Base-by-base conservation (phyloP, 2,888 invertebrate species). In the Himalopsyche kuldschensis region DNA sequence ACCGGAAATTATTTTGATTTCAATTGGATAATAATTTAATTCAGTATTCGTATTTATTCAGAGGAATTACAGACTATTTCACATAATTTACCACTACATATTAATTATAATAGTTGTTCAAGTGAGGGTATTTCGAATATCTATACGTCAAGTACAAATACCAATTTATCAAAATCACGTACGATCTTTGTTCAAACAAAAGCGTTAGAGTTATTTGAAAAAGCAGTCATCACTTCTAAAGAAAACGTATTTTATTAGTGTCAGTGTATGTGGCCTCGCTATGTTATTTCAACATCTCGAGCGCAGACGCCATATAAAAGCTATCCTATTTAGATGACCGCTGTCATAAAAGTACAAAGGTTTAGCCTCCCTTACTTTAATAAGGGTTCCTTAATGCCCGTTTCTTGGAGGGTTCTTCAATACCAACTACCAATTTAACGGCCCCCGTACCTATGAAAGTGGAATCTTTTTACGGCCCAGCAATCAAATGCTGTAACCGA, bases 331-430 rank as follows among this genome's bases (percentile, higher is more conserved):
- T 63, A 63, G 48, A 80, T 63, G 80, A 80, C 80, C 80, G 35
- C 80, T 80, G 80, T 80, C 80, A 80, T 80, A 80, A 80, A 80
- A 80, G 80, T 31, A 80, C 69, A 69, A 63, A 80, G 63, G 80
- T 80, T 80, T 80, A 80, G 63, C 80, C 32, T 41, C 76, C 76
- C 76, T 41, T 41, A 35, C 76, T 80, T 47, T 80, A 80, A 80
- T 80, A 80, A 76, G 76, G 41, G 76, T 35, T 41, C 76, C 76
- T 69, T 76, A 76, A 76, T 76, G 76, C 41, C 76, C 31, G 30
- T 69, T 69, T 69, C 69, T 69, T 69, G 69, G 69, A 69, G 69
- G 69, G 69, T 69, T 27, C 69, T 69, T 69, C 63, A 69, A 69
- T 69, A 69, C 69, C 69, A 69, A 69, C 69, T 69, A 69, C 69